Conservation (phyloP, 2,797 vertebrate genomes). For the Poecilia picta region DNA sequence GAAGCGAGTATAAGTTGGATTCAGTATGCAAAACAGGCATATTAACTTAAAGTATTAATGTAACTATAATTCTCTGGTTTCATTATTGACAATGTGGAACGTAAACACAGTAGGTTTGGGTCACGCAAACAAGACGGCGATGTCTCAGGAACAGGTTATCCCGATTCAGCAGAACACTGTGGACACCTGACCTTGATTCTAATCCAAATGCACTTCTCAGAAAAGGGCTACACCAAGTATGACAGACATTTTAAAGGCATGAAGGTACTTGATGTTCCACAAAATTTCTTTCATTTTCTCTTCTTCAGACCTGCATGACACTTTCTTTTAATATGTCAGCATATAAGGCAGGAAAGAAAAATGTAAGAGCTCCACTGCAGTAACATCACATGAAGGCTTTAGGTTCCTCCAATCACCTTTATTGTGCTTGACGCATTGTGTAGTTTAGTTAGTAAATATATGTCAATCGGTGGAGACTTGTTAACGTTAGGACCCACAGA, state of each 20-base stretch:
- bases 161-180: neutral
- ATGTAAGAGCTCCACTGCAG: neutral
- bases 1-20: slow-evolving; percentile 15
- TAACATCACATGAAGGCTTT: neutral
- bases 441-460: neutral
- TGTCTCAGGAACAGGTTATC: neutral
- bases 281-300: neutral
- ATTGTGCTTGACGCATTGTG: neutral
- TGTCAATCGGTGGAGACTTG: neutral
- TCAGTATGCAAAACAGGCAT: slow-evolving; percentile 3
- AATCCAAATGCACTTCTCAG: neutral
- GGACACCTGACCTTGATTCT: neutral
- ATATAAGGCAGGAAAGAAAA: neutral
- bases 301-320: neutral
- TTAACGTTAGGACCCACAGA: neutral
- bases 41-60: neutral
- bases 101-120: neutral
- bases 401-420: neutral
- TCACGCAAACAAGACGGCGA: neutral
- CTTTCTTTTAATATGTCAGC: neutral
- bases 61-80: neutral
- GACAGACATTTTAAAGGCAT: neutral
- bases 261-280: neutral
- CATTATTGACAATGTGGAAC: neutral
- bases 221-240: neutral